Conservation (phyloP, 2,888 invertebrate genomes). For the Leucania comma region DNA sequence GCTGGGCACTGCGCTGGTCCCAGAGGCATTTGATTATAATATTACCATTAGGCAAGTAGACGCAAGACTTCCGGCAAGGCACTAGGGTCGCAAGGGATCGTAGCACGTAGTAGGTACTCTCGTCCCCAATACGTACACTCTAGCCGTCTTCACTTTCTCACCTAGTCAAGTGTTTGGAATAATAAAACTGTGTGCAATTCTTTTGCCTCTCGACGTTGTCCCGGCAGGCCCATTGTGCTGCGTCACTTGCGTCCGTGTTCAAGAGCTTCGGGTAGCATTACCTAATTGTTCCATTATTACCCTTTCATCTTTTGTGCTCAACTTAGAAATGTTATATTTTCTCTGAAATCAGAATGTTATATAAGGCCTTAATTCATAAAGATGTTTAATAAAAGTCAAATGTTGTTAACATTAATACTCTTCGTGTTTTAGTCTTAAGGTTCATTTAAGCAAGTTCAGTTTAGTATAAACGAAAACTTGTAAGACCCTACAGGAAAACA, state of each 20-base stretch:
- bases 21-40: constrained; percentile 67
- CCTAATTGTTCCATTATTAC: constrained; percentile 79
- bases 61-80: constrained; percentile 68
- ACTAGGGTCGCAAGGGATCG: constrained; percentile 72
- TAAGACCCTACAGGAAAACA: constrained; percentile 60
- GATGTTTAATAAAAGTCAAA: constrained; percentile 1
- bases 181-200: constrained; percentile 79
- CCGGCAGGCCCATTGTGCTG: constrained; percentile 74
- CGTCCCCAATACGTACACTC: constrained; percentile 77
- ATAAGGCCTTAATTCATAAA: constrained; percentile 16
- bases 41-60: constrained; percentile 74
- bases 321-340: constrained; percentile 66
- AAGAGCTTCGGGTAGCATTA: constrained; percentile 74
- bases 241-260: constrained; percentile 71
- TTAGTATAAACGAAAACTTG: constrained; percentile 42
- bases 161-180: constrained; percentile 77
- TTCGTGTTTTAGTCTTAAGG: background rate
- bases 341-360: constrained; percentile 69
- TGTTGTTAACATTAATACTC: background rate
- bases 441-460: constrained; percentile 17
- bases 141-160: constrained; percentile 78
- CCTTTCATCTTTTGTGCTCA: constrained; percentile 70
- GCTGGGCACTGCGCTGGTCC: constrained; percentile 52
- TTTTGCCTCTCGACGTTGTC: constrained; percentile 73
- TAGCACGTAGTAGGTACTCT: constrained; percentile 72